Evolutionary conservation across 2,797 vertebrate genomes (phyloP).

Genomic region (Rhinoraja longicauda): DNA sequence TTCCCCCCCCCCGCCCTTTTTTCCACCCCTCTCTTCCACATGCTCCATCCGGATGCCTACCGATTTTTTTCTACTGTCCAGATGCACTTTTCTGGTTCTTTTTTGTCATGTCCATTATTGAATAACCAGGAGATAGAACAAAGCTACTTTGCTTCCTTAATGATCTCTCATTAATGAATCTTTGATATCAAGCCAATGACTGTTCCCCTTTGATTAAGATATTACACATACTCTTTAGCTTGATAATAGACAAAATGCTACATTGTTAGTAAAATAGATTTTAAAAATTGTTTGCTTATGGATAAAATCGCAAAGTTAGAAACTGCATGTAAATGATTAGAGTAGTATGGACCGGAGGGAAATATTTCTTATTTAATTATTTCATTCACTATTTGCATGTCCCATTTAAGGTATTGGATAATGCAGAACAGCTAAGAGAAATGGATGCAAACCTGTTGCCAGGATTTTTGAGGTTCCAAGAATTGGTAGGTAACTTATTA

Average conservation of each 20-base stretch:
- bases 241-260: not conserved
- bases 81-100: not conserved
- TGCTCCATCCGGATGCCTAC: too few relatives aligned
- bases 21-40: too few relatives aligned
- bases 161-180: not conserved
- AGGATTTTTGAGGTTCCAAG: constrained; percentile 84
- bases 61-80: too few relatives aligned
- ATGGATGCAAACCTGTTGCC: constrained; percentile 83
- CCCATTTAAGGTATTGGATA: constrained; percentile 77
- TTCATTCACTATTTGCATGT: not conserved
- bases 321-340: not conserved
- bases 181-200: not conserved
- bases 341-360: not conserved
- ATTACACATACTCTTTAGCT: not conserved
- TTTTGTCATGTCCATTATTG: not conserved
- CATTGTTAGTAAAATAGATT: not conserved
- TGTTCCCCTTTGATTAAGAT: not conserved
- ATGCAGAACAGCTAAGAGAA: constrained; percentile 83
- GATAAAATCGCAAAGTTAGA: not conserved
- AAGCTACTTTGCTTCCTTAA: not conserved
- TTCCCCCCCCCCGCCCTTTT: too few relatives aligned
- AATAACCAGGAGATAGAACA: not conserved
- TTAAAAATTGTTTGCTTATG: not conserved
- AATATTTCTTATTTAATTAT: not conserved
- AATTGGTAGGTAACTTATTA: constrained; percentile 71